Evolutionary conservation across 2,113 vertebrate genomes (phyloP).

Genomic region (Pipra filicauda): DNA sequence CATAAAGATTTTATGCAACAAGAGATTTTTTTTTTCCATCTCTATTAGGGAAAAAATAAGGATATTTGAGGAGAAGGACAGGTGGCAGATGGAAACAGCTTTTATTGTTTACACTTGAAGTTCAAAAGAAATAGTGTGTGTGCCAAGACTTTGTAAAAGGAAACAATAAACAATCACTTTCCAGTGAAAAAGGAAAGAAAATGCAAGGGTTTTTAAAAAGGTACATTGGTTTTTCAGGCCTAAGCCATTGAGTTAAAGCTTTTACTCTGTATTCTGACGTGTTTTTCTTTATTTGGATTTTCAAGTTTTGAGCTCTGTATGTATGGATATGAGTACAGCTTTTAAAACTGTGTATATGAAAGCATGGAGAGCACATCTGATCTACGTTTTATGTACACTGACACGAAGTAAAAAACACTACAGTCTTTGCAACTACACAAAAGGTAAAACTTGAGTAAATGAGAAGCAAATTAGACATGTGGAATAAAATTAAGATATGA

Average conservation of each 20-base stretch:
- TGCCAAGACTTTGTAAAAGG: slow-evolving; percentile 8
- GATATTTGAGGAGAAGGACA: neutral
- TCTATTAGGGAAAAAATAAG: slow-evolving; percentile 7
- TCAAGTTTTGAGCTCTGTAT: neutral
- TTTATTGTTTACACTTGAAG: slow-evolving; percentile 43
- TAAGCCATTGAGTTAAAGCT: neutral
- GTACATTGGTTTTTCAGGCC: neutral
- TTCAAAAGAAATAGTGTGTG: slow-evolving; percentile 33
- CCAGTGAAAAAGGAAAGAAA: slow-evolving; percentile 21
- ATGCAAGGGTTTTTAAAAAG: neutral
- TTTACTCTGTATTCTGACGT: slow-evolving; percentile 27
- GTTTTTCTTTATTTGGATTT: slow-evolving; percentile 37
- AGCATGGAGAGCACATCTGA: neutral
- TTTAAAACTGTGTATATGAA: neutral
- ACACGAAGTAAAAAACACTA: neutral
- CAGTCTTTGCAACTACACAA: neutral
- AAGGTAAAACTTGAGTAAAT: neutral
- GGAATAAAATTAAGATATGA: slow-evolving; percentile 26
- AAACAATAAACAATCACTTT: slow-evolving; percentile 38
- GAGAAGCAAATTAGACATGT: neutral
- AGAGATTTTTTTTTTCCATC: neutral
- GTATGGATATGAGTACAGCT: neutral
- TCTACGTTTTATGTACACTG: neutral
- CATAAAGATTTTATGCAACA: neutral
- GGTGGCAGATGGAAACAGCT: neutral